Conservation (phyloP, 2,797 vertebrate species). For the Ibycter americanus region DNA sequence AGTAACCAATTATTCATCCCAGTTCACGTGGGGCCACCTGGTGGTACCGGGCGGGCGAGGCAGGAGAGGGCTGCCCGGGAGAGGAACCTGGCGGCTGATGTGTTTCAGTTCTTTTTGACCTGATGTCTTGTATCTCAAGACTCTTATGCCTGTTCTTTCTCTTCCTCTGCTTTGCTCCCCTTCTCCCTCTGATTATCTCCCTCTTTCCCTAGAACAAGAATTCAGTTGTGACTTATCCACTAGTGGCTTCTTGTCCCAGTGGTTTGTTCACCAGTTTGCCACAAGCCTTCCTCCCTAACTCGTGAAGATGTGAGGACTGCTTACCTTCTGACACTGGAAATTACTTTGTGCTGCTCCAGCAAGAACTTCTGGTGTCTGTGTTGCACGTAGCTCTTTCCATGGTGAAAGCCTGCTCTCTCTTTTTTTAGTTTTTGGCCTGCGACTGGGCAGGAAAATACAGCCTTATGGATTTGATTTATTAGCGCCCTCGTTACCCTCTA, state of each 20-base stretch:
- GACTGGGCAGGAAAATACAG: background rate
- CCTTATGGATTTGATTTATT: background rate
- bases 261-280: background rate
- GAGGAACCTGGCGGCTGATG: fast-evolving
- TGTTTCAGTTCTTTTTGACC: background rate
- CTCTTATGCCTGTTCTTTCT: background rate
- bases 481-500: background rate
- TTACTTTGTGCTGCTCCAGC: background rate
- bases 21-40: slow-evolving; percentile 14
- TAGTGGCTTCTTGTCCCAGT: background rate
- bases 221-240: background rate
- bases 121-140: background rate
- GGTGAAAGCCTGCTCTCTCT: background rate
- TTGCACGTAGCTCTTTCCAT: background rate
- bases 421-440: too few species aligned
- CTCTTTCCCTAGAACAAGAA: background rate
- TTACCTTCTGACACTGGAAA: background rate
- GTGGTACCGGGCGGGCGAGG: background rate
- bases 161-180: background rate
- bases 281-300: background rate
- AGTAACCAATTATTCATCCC: background rate
- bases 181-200: background rate
- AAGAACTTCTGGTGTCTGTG: background rate
- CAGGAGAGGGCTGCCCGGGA: background rate
- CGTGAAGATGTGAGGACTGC: background rate